These are phyloP conservation scores for Nycticorax nycticorax DNA, from an alignment of 2,113 vertebrate species.

Conservation along the genomic window DNA sequence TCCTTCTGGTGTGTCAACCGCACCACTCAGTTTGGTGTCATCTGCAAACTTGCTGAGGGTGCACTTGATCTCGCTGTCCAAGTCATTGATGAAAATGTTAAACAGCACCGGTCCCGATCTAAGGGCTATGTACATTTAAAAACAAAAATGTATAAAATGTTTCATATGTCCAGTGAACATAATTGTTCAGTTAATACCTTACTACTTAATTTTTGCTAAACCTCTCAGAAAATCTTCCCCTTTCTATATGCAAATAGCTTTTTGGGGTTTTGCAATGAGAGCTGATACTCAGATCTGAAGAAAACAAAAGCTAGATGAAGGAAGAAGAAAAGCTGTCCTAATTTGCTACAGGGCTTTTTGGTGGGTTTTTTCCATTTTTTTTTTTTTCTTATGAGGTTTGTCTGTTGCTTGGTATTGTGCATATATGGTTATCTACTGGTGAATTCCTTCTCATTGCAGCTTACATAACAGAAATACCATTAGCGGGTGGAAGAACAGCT, in stretches of 20 bases:
- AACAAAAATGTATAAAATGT: neutral
- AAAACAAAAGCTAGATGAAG: neutral
- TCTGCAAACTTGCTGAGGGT: too few relatives aligned
- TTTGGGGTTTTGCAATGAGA: neutral
- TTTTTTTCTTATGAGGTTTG: neutral
- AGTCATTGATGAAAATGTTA: too few relatives aligned
- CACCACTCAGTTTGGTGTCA: too few relatives aligned
- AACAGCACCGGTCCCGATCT: too few relatives aligned
- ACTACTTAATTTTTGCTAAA: neutral
- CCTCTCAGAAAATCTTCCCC: neutral
- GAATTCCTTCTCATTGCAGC: neutral
- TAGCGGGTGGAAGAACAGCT: neutral
- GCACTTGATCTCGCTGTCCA: too few relatives aligned
- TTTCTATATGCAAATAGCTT: neutral
- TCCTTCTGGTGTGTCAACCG: too few relatives aligned
- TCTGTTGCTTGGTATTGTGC: neutral
- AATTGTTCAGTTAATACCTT: neutral
- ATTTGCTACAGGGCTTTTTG: neutral
- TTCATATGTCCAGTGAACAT: neutral
- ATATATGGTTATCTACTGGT: neutral
- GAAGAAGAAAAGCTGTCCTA: neutral
- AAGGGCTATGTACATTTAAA: neutral
- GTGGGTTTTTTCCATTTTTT: neutral
- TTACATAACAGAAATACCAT: neutral
- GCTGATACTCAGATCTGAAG: neutral